Conservation (phyloP, 2,888 invertebrate species). For the Microctonus brassicae region DNA sequence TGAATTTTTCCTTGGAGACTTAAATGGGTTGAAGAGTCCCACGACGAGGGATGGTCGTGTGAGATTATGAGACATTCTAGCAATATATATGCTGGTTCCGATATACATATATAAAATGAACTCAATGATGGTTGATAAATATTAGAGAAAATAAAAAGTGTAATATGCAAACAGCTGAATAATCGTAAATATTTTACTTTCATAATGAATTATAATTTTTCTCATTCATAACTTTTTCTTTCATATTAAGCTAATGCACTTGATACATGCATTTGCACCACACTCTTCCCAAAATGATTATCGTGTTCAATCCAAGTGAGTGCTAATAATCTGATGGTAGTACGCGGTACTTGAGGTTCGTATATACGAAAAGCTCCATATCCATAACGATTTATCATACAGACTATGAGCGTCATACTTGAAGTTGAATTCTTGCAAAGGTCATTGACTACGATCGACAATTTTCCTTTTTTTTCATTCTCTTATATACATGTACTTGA, state of each 20-base stretch:
- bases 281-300: conserved; percentile 46
- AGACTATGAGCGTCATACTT: not conserved
- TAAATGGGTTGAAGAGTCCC: conserved; percentile 16
- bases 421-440: not conserved
- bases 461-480: not conserved
- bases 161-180: too few relatives aligned
- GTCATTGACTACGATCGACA: not conserved
- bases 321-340: conserved; percentile 59
- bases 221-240: too few relatives aligned
- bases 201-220: too few relatives aligned
- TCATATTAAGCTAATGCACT: too few relatives aligned
- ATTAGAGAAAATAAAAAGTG: conserved; percentile 24
- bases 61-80: conserved; percentile 25
- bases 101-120: too few relatives aligned
- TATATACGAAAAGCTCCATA: conserved; percentile 36
- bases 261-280: not conserved
- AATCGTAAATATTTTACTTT: too few relatives aligned
- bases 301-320: conserved; percentile 58
- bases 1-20: conserved; percentile 44
- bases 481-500: not conserved
- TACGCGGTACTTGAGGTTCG: conserved; percentile 36
- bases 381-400: conserved; percentile 42
- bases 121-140: conserved; percentile 26
- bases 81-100: too few relatives aligned
- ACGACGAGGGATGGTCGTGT: not conserved